Evolutionary conservation across 2,888 invertebrate species (phyloP), one percentile per base, ranked within the genome.

Genomic region (Drosophila helvetica): DNA sequence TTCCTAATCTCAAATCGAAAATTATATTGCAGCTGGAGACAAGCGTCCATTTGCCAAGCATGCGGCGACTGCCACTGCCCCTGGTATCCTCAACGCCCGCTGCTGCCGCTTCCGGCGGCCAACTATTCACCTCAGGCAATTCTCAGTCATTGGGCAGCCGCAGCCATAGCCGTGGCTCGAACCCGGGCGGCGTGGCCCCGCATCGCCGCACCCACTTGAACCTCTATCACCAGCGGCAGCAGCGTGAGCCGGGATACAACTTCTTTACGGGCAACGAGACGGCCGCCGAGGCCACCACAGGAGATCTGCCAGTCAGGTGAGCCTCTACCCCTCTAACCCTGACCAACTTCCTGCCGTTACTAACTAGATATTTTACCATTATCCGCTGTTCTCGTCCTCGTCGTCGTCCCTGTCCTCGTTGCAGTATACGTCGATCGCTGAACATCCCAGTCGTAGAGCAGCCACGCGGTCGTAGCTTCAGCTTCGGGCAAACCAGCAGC

Each of bases 391-490:
- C 33, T 56, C 15, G 22, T 18, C 38, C 33, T 56, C 15, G 25
- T 71, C 22, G 4, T 22, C 22, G 22, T 22, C 22, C 22, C 22
- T 22, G 4, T n/a, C 43, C 27, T 56, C 15, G 25, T 71, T 63
- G 38, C 51, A 92, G 92, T 67, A 88, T 89, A 25, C 88, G 91
- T 10, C 90, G 91, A 33, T 88, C 81, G 48, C 72, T 91, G 57
- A 91, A 91, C 75, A 89, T 91, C 57, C 88, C 87, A 48, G 67
- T 86, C 56, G 77, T 82, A 55, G 78, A 81, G 33, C 73, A 78
- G 9, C 59, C 68, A 33, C 55, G 56, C 22, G 12, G 47, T 30
- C 42, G 18, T 17, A 55, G n/a, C 53, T 17, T 25, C 19, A 19
- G 25, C 17, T 25, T 15, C 50, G 86, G 60, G 75, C 88, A 22